These are phyloP conservation scores for Olivierus martensii DNA, from an alignment of 1,140 invertebrate genomes.

Conservation along the genomic window DNA sequence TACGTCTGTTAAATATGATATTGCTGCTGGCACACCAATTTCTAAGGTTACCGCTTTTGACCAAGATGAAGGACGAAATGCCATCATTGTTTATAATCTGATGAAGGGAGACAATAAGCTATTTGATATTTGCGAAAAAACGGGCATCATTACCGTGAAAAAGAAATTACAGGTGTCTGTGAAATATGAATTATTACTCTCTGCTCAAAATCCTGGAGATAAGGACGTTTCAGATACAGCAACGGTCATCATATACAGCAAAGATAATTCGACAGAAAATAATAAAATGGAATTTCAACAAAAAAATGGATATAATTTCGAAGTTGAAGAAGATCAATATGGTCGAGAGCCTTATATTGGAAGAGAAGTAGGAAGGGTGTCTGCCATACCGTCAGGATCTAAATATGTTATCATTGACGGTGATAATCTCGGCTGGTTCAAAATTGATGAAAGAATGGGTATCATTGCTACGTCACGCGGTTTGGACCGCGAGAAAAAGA, in stretches of 20 bases:
- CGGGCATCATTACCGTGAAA: conserved; percentile 54
- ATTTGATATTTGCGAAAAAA: conserved; percentile 69
- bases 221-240: conserved; percentile 52
- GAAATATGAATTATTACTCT: conserved; percentile 53
- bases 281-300: conserved; percentile 48
- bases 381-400: conserved; percentile 29
- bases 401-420: conserved; percentile 69
- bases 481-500: conserved; percentile 68
- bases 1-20: conserved; percentile 50
- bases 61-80: conserved; percentile 77
- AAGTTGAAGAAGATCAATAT: conserved; percentile 56
- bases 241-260: conserved; percentile 61
- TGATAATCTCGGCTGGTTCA: conserved; percentile 57
- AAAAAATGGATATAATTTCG: conserved; percentile 60
- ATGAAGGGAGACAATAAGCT: conserved; percentile 72
- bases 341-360: conserved; percentile 36
- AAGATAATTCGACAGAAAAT: conserved; percentile 34
- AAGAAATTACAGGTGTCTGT: conserved; percentile 36
- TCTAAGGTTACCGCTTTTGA: conserved; percentile 76
- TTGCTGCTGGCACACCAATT: conserved; percentile 70
- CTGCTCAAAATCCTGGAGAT: conserved; percentile 62
- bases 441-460: conserved; percentile 59
- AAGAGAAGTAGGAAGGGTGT: conserved; percentile 59
- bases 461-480: conserved; percentile 57
- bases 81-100: conserved; percentile 72